phyloP scores from a whole-genome alignment of 2,797 vertebrate genomes.

The Brotula barbata region DNA sequence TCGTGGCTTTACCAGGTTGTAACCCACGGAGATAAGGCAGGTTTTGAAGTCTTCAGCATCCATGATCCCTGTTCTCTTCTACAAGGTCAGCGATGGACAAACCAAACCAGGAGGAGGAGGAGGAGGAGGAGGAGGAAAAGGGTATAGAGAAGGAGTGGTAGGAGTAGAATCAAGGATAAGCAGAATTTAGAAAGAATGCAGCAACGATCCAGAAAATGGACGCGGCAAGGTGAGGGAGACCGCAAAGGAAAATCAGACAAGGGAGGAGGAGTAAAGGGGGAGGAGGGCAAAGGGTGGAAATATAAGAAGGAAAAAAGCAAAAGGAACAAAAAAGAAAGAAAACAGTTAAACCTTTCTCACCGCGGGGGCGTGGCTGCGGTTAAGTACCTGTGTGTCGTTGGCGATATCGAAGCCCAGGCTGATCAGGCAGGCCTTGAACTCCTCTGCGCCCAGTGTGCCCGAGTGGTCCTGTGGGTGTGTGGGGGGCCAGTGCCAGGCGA shows the following conservation, averaged over 20 bases:
- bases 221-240: conserved; percentile 42
- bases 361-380: conserved; percentile 36
- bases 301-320: conserved; percentile 56
- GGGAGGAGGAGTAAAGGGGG: conserved; percentile 5
- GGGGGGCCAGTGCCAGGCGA: conserved; percentile 59
- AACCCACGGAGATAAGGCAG: conserved; percentile 99
- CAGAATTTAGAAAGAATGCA: conserved; percentile 62
- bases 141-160: conserved; percentile 20
- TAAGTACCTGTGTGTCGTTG: conserved; percentile 98
- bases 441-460: conserved; percentile 97
- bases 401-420: conserved; percentile 99
- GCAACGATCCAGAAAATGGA: conserved; percentile 36
- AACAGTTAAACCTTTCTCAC: conserved; percentile 71
- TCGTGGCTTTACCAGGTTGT: conserved; percentile 94
- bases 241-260: conserved; percentile 7
- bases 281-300: not conserved
- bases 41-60: conserved; percentile 99
- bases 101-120: conserved; percentile 48
- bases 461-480: conserved; percentile 96
- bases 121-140: conserved; percentile 14
- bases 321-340: conserved; percentile 70
- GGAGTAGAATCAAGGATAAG: conserved; percentile 56
- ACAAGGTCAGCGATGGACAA: conserved; percentile 78
- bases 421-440: conserved; percentile 99
- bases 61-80: conserved; percentile 99